Evolutionary conservation across 2,888 invertebrate species (phyloP).

Genomic region (Mythimna vitellina): DNA sequence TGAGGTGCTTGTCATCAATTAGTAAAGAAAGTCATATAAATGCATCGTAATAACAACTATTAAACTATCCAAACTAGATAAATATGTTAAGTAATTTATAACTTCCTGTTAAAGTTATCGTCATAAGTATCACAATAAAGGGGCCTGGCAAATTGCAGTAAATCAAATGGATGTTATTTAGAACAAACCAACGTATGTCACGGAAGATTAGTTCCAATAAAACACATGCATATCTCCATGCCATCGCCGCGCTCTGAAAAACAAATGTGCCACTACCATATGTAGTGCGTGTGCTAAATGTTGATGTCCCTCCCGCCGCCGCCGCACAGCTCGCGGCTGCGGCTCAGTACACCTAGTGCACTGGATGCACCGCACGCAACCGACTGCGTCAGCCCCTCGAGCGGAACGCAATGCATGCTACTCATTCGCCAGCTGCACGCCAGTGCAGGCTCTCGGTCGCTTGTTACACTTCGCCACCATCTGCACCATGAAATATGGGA

Average conservation of each 20-base stretch:
- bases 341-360: constrained; percentile 75
- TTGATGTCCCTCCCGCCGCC: constrained; percentile 71
- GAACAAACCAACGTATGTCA: constrained; percentile 67
- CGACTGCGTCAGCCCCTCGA: constrained; percentile 71
- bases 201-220: constrained; percentile 76
- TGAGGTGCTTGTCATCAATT: constrained; percentile 20
- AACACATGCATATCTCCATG: constrained; percentile 80
- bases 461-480: constrained; percentile 76
- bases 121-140: constrained; percentile 26
- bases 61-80: constrained; percentile 16
- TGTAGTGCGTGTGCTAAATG: constrained; percentile 78
- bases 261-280: constrained; percentile 82
- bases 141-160: constrained; percentile 26
- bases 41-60: constrained; percentile 16
- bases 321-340: constrained; percentile 74
- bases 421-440: constrained; percentile 79
- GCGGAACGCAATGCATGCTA: constrained; percentile 83
- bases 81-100: constrained; percentile 21
- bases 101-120: constrained; percentile 35
- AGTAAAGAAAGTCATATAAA: constrained; percentile 32
- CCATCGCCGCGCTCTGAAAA: constrained; percentile 86
- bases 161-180: constrained; percentile 46
- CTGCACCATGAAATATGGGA: constrained; percentile 89
- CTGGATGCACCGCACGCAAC: constrained; percentile 78
- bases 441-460: constrained; percentile 80